Percentiles rank a stretch among this genome's conserved stretches.
Evolutionary conservation across 2,113 vertebrate genomes (phyloP).

Genomic region (Condylura cristata): DNA sequence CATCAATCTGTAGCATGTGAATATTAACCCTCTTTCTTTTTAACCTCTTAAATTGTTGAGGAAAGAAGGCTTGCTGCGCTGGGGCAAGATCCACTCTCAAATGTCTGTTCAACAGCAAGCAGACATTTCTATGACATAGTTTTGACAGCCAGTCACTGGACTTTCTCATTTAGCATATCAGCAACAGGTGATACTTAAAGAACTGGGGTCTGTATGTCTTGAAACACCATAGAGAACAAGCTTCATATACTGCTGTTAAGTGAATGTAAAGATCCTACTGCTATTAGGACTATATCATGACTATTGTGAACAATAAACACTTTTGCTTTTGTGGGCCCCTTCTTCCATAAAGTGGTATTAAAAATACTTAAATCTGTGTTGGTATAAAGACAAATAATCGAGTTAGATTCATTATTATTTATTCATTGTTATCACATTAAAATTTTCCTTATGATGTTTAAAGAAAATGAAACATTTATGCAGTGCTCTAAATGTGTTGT

Average conservation of each 20-base stretch:
- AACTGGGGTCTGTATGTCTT: not conserved
- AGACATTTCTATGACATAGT: not conserved
- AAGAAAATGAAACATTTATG: conserved; percentile 22
- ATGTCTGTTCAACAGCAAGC: not conserved
- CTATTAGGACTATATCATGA: not conserved
- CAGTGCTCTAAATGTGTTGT: not conserved
- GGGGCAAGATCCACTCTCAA: not conserved
- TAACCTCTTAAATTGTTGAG: not conserved
- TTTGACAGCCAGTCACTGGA: not conserved
- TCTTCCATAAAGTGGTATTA: conserved; percentile 28
- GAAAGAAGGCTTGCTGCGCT: not conserved
- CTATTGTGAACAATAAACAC: not conserved
- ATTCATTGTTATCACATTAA: not conserved
- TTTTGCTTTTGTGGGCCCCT: conserved; percentile 1
- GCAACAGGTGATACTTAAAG: conserved; percentile 22
- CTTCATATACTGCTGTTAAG: not conserved
- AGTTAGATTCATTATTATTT: not conserved
- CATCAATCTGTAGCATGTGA: not conserved
- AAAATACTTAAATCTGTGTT: conserved; percentile 30
- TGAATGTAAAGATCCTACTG: not conserved
- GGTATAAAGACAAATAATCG: conserved; percentile 23
- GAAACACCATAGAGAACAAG: not conserved
- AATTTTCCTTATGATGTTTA: conserved; percentile 35
- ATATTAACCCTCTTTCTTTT: not conserved
- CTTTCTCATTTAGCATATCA: not conserved